A percentile compares a stretch with the other conserved stretches of the same genome.
Conservation (phyloP, 2,113 vertebrate species). For the Muscicapa adusta region DNA sequence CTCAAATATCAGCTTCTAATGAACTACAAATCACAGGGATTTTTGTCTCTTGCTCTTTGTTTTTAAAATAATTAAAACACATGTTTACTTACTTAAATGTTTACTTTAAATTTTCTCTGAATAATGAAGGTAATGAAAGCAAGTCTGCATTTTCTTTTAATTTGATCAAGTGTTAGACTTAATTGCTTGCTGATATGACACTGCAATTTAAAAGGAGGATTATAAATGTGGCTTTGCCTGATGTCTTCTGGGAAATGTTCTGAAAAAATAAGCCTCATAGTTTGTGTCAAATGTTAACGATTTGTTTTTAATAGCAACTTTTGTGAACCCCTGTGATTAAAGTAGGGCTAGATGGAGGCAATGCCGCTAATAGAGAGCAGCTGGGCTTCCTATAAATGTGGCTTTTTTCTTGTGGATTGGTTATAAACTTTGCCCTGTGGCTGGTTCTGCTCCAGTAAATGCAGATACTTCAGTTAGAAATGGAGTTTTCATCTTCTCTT, state of each 20-base stretch:
- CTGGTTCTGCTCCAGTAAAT: slow-evolving; percentile 17
- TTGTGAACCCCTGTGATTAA: not conserved
- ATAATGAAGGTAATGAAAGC: not conserved
- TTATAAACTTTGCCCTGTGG: slow-evolving; percentile 14
- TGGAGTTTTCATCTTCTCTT: not conserved
- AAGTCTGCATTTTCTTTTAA: not conserved
- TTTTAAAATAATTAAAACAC: not conserved
- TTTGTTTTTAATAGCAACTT: not conserved
- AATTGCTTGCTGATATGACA: not conserved
- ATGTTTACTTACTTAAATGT: not conserved
- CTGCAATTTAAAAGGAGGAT: not conserved
- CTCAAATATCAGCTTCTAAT: not conserved
- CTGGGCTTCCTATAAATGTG: not conserved
- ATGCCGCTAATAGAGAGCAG: not conserved
- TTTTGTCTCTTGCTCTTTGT: not conserved
- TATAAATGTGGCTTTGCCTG: not conserved
- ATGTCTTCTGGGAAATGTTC: not conserved
- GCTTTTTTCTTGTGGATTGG: not conserved
- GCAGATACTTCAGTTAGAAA: not conserved
- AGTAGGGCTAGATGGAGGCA: not conserved
- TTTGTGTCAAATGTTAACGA: not conserved
- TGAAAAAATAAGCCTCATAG: not conserved
- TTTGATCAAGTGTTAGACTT: not conserved
- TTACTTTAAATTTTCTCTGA: not conserved
- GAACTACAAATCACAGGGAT: not conserved